Base-by-base conservation (phyloP, 2,797 vertebrate genomes). In the Coendou prehensilis region DNA sequence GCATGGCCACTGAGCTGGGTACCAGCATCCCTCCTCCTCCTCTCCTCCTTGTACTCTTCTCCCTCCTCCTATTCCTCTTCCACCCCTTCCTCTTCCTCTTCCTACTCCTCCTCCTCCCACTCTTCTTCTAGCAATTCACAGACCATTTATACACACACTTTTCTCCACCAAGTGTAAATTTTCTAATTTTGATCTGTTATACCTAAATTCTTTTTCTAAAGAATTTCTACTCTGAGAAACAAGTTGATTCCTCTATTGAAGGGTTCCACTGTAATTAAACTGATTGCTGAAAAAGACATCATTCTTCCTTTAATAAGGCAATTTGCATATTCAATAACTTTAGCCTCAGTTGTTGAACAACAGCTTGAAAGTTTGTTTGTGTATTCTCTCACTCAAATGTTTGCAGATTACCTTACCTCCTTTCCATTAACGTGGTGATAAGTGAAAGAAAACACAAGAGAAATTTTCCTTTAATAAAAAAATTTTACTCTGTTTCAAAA, bases 251-350 rank as follows among this genome's bases (percentile, higher is more conserved):
- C 96, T 97, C 97, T 92, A 86, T 97, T 97, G 97, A 98, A 98
- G 96, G 86, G 54, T 89, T 97, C 97, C 90, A 93, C 26, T 93
- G 78, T 97, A 98, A 98, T 98, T 98, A 97, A 98, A 97, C 94
- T 97, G 96, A 98, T 98, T 97, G 96, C 97, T 97, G 96, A 98
- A 98, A 97, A 98, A 98, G 82, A 87, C 91, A 95, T 97, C 87
- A 98, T 98, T 98, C 97, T 98, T 98, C 93, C 97, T 98, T 98
- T 98, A 98, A 97, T 98, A 98, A 97, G 96, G 91, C 71, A 97
- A 97, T 98, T 98, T 98, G 88, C 97, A 97, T 98, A 96, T 97
- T 98, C 92, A 96, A 71, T 97, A 97, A 98, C 95, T 98, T 97
- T 75, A 98, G 87, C 87, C 69, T 98, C 93, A 63, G 92, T 97